Percentiles rank a stretch among this genome's conserved stretches.
Evolutionary conservation across 2,888 invertebrate genomes (phyloP).

Genomic region (Lepidochrysops patricia): DNA sequence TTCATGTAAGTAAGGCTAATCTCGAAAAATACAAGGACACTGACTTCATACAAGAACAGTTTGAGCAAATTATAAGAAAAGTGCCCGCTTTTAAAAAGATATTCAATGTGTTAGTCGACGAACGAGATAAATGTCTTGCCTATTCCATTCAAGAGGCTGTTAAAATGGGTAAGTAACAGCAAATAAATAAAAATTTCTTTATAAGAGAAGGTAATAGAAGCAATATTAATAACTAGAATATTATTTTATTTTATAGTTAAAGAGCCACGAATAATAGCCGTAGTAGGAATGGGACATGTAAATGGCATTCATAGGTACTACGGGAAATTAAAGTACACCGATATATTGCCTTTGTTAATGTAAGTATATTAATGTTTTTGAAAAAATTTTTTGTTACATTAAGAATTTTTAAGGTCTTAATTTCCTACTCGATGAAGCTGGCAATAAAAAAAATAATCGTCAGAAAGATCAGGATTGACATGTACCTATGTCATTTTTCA

Average conservation of each 20-base stretch:
- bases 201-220: neutral
- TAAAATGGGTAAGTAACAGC: constrained; percentile 40
- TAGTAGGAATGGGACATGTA: constrained; percentile 97
- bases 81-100: constrained; percentile 68
- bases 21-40: constrained; percentile 60
- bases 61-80: constrained; percentile 58
- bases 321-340: constrained; percentile 59
- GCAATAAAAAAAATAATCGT: constrained; percentile 41
- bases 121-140: constrained; percentile 62
- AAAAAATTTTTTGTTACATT: no score
- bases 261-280: constrained; percentile 87
- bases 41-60: constrained; percentile 61
- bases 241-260: constrained; percentile 37
- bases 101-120: constrained; percentile 66
- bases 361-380: constrained; percentile 33
- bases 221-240: no score
- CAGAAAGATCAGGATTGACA: constrained; percentile 32
- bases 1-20: constrained; percentile 39
- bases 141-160: constrained; percentile 65
- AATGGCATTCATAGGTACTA: constrained; percentile 82
- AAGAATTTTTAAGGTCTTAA: no score
- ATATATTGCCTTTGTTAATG: constrained; percentile 60
- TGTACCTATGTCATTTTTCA: neutral
- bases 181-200: neutral
- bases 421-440: no score